Conservation (phyloP, 2,113 vertebrate genomes). For the Zosterops pallidus region DNA sequence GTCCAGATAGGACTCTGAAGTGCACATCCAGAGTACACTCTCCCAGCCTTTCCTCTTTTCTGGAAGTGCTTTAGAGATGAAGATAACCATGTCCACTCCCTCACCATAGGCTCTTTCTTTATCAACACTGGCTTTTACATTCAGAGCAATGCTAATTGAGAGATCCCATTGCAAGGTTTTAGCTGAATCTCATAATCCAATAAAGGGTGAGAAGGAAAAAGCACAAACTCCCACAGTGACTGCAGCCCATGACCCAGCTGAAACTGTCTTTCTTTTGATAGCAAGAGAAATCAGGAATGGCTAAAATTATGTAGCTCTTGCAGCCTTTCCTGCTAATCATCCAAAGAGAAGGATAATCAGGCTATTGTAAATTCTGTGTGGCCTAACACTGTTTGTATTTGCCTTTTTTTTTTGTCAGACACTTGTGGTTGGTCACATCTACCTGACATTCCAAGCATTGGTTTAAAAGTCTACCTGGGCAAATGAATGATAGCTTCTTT, state of each 20-base stretch:
- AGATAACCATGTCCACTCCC: not conserved
- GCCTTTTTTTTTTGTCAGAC: not conserved
- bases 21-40: not conserved
- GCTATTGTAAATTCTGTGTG: not conserved
- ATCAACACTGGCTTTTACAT: not conserved
- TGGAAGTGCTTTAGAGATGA: not conserved
- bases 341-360: not conserved
- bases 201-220: not conserved
- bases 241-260: not conserved
- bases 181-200: not conserved
- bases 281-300: not conserved
- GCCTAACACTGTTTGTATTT: not conserved
- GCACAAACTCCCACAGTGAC: not conserved
- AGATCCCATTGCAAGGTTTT: not conserved
- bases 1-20: not conserved
- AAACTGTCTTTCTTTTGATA: not conserved
- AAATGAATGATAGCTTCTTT: not conserved
- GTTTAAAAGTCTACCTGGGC: constrained; percentile 36
- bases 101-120: not conserved
- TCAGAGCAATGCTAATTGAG: not conserved
- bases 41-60: not conserved
- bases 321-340: not conserved
- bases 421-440: not conserved
- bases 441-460: not conserved
- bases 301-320: not conserved